Evolutionary conservation across 30 jellyfish, hydroid and myxozoan genomes (phyloP), one percentile per base, ranked within the genome.

Genomic region (Chironex yamaguchii): DNA sequence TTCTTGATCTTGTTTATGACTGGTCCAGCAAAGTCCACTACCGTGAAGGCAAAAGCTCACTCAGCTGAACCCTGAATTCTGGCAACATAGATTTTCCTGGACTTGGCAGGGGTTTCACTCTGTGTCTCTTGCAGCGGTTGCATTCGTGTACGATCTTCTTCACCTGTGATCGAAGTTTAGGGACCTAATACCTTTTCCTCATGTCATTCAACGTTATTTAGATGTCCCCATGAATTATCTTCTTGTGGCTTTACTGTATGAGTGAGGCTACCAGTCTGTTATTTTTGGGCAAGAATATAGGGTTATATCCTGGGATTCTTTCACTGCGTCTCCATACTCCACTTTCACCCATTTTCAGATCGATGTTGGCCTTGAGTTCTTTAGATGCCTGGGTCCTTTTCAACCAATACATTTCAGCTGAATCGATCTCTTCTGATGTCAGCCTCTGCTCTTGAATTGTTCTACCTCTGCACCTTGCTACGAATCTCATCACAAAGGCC

Each of bases 291-390:
- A 65, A 34, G 77, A 81, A 81, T 33, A 81, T 81, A 6, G 92
- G 92, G 31, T 64, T 64, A 78, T 81, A 81, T 28, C 77, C 85
- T 64, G 92, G 85, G 17, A 81, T 66, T 64, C 92, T 64, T 65
- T 78, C 85, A 65, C 49, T 67, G 85, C 92, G 68, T 52, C 92
- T 66, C 92, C 84, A 67, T 36, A 81, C 29, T 50, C 92, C 85
- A 30, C 33, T 67, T 65, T 36, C 84, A 65, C 34, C 85, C 58
- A 1, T 81, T 14, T 33, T 33, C 78, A 81, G 42, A 14, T 64
- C 82, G 27, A 67, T 66, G 85, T 36, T 51, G 9, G 85, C 6
- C 77, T 22, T 66, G 64, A 64, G 77, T 42, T 64, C 77, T 63
- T 67, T 78, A 2, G 83, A 25, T 65, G 28, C 65, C 73, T 81